Base-by-base conservation (phyloP, 2,888 invertebrate species). In the Spilosoma lubricipeda region DNA sequence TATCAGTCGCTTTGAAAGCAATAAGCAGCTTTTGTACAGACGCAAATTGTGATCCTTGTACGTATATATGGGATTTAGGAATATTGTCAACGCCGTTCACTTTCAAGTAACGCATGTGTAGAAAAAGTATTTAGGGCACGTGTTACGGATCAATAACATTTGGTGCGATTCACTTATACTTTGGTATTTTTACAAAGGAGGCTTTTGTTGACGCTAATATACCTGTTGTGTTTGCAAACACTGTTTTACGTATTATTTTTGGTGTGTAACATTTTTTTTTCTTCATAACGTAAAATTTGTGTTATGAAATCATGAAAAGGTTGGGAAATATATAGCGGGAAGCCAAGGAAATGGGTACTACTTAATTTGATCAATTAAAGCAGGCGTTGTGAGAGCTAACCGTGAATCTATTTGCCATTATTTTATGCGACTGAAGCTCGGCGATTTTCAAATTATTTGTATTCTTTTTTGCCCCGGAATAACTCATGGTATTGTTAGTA, bases 1-100 rank as follows among this genome's bases (percentile, higher is more conserved):
- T 72, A 77, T 81, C 81, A 83, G 83, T 81, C 80, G 84, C 80
- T 85, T 85, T 85, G 78, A 78, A 85, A 83, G 75, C 83, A 81
- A 85, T 83, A 85, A 85, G 85, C 73, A 80, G 83, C 83, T 85
- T 83, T 80, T 65, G 68, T 81, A 81, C 70, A 80, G 79, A 83
- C 80, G 81, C 77, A 83, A 83, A 83, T 85, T 83, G 85, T 77
- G 83, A 83, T 85, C 81, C 67, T 76, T 81, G 75, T 79, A 71
- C 81, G 71, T 85, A 75, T 73, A 72, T 72, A 73, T 66, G 69
- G 83, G 83, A 81, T 83, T 83, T 83, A 76, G 45, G 73, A 71
- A 75, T 78, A 78, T 81, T 79, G 79, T 83, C 81, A 69, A 66
- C 71, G 77, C 69, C 76, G 72, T 83, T 83, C 74, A 70, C 81